phyloP scores from a whole-genome alignment of 2,888 invertebrate species.

The Lycia hirtaria region DNA sequence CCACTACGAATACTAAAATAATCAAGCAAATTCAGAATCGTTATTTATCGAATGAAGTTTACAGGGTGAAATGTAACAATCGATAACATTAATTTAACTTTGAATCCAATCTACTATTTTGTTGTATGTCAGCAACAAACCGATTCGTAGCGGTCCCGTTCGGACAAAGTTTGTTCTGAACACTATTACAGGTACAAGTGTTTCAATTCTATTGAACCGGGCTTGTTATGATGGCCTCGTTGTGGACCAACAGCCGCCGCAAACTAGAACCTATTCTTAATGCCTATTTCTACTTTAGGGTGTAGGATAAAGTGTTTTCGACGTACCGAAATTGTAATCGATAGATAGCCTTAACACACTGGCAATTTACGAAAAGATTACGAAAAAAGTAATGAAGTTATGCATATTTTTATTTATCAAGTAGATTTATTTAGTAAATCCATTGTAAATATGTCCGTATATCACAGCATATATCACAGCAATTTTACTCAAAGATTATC shows the following conservation, averaged over 20 bases:
- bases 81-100: conserved; percentile 22
- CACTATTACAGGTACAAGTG: conserved; percentile 49
- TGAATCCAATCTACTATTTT: conserved; percentile 25
- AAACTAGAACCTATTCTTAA: conserved; percentile 11
- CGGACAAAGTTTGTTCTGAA: conserved; percentile 47
- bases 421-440: too few species aligned
- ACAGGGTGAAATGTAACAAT: conserved; percentile 10
- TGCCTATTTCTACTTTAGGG: too few species aligned
- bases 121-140: conserved; percentile 25
- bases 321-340: too few species aligned
- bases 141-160: conserved; percentile 26
- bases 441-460: too few species aligned
- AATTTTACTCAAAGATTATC: too few species aligned
- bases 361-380: too few species aligned
- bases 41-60: neutral
- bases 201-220: conserved; percentile 52
- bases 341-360: too few species aligned
- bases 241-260: conserved; percentile 38
- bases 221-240: conserved; percentile 40
- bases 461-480: too few species aligned
- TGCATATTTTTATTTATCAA: too few species aligned
- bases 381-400: too few species aligned
- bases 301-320: too few species aligned
- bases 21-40: neutral
- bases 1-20: neutral